Conservation (phyloP, 2,113 vertebrate species). For the Calidris pygmaea region DNA sequence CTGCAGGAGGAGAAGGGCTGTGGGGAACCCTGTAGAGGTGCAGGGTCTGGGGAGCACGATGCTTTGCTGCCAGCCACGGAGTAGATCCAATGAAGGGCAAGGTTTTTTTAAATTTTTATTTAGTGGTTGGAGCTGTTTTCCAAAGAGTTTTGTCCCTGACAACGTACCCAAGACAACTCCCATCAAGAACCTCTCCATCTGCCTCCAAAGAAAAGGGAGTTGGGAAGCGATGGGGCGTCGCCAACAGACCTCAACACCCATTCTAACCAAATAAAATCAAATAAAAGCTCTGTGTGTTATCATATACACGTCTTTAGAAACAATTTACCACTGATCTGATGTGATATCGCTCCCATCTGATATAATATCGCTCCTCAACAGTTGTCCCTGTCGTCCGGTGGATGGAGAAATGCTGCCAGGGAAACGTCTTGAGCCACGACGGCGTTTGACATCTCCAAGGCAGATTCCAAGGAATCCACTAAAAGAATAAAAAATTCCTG, state of each 20-base stretch:
- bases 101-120: background rate
- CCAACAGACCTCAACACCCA: rapidly evolving
- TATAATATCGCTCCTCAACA: background rate
- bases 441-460: background rate
- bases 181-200: background rate
- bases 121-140: background rate
- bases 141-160: background rate
- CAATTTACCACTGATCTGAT: background rate
- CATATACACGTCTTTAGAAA: rapidly evolving
- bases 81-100: background rate
- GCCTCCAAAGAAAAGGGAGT: background rate
- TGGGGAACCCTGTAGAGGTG: background rate
- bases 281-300: background rate
- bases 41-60: background rate
- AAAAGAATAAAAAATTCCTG: background rate
- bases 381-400: rapidly evolving
- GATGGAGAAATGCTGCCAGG: background rate
- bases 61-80: background rate
- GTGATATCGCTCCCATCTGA: rapidly evolving
- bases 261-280: background rate
- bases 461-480: background rate
- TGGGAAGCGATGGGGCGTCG: background rate
- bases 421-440: rapidly evolving
- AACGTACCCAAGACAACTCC: background rate
- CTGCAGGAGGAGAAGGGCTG: background rate